Base-by-base conservation (phyloP, 2,113 vertebrate species). In the Hippoglossus stenolepis region DNA sequence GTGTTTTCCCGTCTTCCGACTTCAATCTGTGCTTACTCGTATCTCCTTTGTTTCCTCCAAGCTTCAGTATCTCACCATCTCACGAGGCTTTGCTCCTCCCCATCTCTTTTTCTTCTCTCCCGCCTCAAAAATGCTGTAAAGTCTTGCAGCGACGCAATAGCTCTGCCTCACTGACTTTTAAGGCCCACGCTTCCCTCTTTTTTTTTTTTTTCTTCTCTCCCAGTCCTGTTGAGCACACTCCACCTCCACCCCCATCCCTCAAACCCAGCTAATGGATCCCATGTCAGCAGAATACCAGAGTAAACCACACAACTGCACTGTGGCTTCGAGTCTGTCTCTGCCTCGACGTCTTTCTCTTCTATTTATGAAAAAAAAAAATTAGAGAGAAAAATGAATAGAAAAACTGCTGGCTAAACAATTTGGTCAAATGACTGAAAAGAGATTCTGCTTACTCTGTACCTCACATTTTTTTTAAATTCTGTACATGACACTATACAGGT, bases 211-310 rank as follows among this genome's bases (percentile, higher is more conserved):
- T 60, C 40, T 28, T 51, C 70, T 58, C 64, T 69, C 66, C 49
- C 54, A 64, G 65, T 67, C 63, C 69, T 82, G 85, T 80, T 86
- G 85, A 87, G 82, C 74, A 75, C 83, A 80, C 77, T 73, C 79
- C 73, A 65, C 40, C 83, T 73, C 79, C 73, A 8, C 45, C 60
- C 65, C 26, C 26, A 28, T 11, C 56, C 68, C 66, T 15, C 51
- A 82, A 88, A 83, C 73, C 81, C 51, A 69, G 75, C 76, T 92
- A 90, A 93, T 92, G 89, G 87, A 91, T 91, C 83, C 90, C 87
- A 86, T 91, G 87, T 91, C 90, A 92, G 90, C 88, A 92, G 89
- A 93, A 92, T 92, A 89, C 90, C 90, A 89, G 84, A 86, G 85
- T 82, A 88, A 91, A 93, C 91, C 90, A 51, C 89, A 91, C 88